Base-by-base conservation (phyloP, 2,888 invertebrate genomes). In the Craniophora ligustri region DNA sequence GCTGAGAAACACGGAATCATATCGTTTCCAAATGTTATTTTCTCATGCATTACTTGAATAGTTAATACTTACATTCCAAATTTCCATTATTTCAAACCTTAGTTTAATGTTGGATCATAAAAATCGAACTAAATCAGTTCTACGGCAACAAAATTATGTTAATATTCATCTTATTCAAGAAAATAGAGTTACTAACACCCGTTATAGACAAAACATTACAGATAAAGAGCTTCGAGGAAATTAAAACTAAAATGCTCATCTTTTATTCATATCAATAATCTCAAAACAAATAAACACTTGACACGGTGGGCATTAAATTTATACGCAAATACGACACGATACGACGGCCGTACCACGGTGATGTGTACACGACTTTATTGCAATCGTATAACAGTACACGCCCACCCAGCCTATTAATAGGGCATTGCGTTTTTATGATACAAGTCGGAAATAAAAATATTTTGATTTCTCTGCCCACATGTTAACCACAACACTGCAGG, bases 371-470 rank as follows among this genome's bases (percentile, higher is more conserved):
- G 28, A 18, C 47, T 51, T 35, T 42, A 39, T 16, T 49, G 35
- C 48, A 51, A n/a, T 41, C 39, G 19, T 2, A 46, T 78, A 75
- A 75, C 75, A 53, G 79, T 68, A 55, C 18, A 45, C 71, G 65
- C 79, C 79, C 67, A 79, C 79, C 7, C 31, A 6, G 7, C 18
- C 56, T 59, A 62, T 72, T 57, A 70, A 62, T 70, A 62, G 57
- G 35, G 49, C 44, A 49, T 70, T 58, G 73, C 59, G 49, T 73
- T 75, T 76, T 77, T 76, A 76, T 58, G 62, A 64, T 57, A 32
- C 14, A 15, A 32, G 36, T 42, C 49, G 40, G 56, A 55, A 70
- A 61, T 69, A 75, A 72, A 76, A 65, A 72, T 74, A 66, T 74
- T 67, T 70, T 60, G 60, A 75, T 66, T 55, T 48, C 42, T 51